Evolutionary conservation across 2,888 invertebrate species (phyloP).

Genomic region (Synergus laeviventris): DNA sequence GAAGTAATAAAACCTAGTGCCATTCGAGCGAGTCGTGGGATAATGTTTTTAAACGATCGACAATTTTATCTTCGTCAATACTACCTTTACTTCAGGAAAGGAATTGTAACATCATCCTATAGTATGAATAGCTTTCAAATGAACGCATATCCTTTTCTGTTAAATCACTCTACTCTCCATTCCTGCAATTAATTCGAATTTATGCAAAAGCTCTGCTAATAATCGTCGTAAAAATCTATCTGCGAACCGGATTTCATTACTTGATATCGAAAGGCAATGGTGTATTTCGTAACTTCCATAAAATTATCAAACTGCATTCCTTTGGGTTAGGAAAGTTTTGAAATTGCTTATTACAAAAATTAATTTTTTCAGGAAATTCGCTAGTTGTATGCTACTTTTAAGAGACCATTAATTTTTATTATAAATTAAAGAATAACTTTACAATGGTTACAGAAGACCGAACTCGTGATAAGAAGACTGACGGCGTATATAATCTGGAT

Average conservation of each 20-base stretch:
- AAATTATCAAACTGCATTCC: background rate
- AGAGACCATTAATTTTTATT: no score
- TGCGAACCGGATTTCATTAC: background rate
- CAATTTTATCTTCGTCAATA: conserved; percentile 24
- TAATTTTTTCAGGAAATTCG: no score
- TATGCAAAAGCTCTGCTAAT: background rate
- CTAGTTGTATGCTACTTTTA: no score
- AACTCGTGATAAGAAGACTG: background rate
- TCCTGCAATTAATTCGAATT: background rate
- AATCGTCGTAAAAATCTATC: background rate
- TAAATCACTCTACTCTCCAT: background rate
- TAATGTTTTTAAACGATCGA: conserved; percentile 22
- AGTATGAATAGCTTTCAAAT: background rate
- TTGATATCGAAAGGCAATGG: background rate
- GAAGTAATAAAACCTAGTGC: conserved; percentile 23
- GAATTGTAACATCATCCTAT: conserved; percentile 9
- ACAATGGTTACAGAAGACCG: background rate
- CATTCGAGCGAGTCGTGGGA: background rate
- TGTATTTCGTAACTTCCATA: background rate
- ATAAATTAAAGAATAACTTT: no score
- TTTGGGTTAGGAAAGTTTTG: background rate
- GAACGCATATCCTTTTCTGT: background rate
- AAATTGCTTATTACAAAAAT: background rate
- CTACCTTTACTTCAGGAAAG: background rate
- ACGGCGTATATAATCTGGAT: background rate